Percentiles rank a stretch among this genome's conserved stretches.
Conservation (phyloP, 2,888 invertebrate species). For the Cheilosia pagana region DNA sequence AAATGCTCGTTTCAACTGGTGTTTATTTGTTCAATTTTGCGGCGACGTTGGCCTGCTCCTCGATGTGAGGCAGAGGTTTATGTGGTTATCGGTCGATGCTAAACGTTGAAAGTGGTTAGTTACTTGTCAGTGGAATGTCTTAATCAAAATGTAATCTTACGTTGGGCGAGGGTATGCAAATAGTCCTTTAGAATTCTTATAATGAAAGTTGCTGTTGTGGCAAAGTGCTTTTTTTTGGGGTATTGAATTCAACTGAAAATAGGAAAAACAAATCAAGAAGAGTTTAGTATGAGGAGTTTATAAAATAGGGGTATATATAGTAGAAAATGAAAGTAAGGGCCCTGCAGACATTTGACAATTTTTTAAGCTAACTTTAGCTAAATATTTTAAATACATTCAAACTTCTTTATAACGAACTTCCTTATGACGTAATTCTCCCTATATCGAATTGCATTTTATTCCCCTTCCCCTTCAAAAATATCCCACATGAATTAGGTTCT, state of each 20-base stretch:
- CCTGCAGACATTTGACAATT: neutral
- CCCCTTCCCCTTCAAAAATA: too few species aligned
- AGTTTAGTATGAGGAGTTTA: constrained; percentile 9
- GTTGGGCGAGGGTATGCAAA: constrained; percentile 11
- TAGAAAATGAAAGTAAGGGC: neutral
- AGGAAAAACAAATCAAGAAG: constrained; percentile 31
- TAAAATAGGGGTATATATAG: neutral
- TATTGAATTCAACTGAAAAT: constrained; percentile 62
- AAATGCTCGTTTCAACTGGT: constrained; percentile 17
- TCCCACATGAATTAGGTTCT: too few species aligned
- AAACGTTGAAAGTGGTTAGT: neutral
- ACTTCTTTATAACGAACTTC: too few species aligned
- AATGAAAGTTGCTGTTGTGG: constrained; percentile 65
- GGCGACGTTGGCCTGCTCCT: neutral
- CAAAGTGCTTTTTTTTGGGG: constrained; percentile 48
- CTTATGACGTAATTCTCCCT: too few species aligned
- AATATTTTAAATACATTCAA: too few species aligned
- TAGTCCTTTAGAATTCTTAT: constrained; percentile 48
- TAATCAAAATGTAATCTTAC: constrained; percentile 24
- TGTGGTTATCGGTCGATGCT: constrained; percentile 28
- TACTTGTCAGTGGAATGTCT: neutral
- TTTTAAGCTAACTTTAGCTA: neutral
- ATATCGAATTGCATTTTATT: too few species aligned
- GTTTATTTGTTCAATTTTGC: constrained; percentile 10
- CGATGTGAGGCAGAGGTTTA: constrained; percentile 1